Percentiles rank a stretch among this genome's conserved stretches.
Conservation (phyloP, 2,113 vertebrate species). For the Calyptommatus sinebrachiatus region DNA sequence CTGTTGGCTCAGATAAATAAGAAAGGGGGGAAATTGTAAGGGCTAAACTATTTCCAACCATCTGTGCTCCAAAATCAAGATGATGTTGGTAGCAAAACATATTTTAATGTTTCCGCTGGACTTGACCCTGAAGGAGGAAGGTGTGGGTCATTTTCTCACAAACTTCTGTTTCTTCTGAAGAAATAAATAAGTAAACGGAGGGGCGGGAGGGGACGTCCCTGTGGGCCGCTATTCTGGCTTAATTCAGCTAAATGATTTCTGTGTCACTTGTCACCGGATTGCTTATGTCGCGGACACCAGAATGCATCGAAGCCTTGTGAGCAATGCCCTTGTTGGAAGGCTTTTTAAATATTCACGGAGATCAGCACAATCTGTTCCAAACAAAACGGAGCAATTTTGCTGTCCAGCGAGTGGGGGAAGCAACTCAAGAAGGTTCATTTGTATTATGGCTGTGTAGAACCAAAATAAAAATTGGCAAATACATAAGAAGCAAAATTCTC, state of each 20-base stretch:
- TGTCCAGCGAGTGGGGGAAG: constrained; percentile 34
- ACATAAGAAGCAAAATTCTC: too few relatives aligned
- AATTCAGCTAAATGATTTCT: constrained; percentile 52
- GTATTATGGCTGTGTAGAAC: constrained; percentile 45
- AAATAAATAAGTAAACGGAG: constrained; percentile 56
- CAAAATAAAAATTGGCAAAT: neutral
- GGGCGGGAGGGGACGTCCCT: constrained; percentile 27
- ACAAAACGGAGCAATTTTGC: constrained; percentile 52
- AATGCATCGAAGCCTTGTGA: constrained; percentile 38
- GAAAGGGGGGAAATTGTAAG: too few relatives aligned
- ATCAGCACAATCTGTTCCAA: constrained; percentile 52
- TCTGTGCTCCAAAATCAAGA: neutral
- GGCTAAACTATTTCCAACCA: neutral
- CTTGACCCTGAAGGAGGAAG: neutral
- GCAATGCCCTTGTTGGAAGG: constrained; percentile 51
- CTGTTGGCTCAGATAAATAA: too few relatives aligned
- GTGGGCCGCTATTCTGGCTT: constrained; percentile 45
- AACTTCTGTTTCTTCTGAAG: neutral
- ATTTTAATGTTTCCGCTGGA: neutral
- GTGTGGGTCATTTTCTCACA: constrained; percentile 30
- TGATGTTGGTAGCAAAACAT: rapidly evolving
- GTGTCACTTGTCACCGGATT: constrained; percentile 58
- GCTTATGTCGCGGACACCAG: constrained; percentile 44
- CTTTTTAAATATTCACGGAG: constrained; percentile 60
- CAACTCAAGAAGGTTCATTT: constrained; percentile 41